Conservation (phyloP, 2,888 invertebrate species). For the Mellilla xanthometata region DNA sequence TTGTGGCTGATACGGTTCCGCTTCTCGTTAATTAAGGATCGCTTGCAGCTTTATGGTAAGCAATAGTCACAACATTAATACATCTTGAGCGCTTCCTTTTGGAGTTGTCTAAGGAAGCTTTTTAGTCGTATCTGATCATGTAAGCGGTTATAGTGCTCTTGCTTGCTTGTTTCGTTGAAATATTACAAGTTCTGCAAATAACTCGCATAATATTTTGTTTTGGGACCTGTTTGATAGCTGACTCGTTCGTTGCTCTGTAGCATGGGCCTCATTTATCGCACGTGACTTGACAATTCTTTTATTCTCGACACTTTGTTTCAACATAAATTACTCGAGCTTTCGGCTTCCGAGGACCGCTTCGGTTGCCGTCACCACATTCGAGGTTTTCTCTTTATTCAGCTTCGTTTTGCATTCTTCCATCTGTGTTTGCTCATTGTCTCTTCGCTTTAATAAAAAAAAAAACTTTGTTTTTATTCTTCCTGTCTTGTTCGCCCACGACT, state of each 20-base stretch:
- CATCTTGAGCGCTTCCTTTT: constrained; percentile 61
- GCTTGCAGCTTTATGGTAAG: constrained; percentile 57
- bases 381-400: constrained; percentile 57
- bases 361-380: constrained; percentile 55
- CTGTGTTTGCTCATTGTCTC: constrained; percentile 81
- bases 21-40: constrained; percentile 64
- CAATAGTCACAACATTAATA: constrained; percentile 70
- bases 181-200: constrained; percentile 59
- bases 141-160: constrained; percentile 58
- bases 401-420: constrained; percentile 79
- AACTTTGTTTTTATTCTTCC: constrained; percentile 64
- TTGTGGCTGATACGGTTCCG: constrained; percentile 51
- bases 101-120: constrained; percentile 47
- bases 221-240: constrained; percentile 26
- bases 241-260: constrained; percentile 46
- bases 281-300: constrained; percentile 71
- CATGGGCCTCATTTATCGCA: constrained; percentile 58
- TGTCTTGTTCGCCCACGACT: constrained; percentile 74
- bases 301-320: constrained; percentile 65
- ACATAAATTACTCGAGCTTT: constrained; percentile 68
- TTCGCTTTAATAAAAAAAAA: constrained; percentile 73
- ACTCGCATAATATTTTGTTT: constrained; percentile 50
- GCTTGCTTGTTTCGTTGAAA: constrained; percentile 39
- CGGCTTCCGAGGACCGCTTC: constrained; percentile 60
- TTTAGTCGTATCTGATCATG: constrained; percentile 66